Evolutionary conservation across 2,113 vertebrate species (phyloP).

Genomic region (Rhinopomastus cyanomelas): DNA sequence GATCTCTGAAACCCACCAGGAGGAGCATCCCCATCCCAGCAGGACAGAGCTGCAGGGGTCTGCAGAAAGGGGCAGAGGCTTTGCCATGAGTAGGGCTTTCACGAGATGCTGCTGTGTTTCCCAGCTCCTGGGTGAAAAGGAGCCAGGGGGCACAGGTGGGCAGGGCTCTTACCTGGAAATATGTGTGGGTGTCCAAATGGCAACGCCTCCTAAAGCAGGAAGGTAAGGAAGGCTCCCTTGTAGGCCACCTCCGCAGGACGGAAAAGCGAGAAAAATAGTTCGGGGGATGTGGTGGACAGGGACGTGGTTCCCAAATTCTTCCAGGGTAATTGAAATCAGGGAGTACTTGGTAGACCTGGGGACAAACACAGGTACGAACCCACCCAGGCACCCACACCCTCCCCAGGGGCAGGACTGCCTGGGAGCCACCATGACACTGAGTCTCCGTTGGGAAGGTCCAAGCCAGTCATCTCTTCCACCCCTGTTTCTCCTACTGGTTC

Average conservation of each 20-base stretch:
- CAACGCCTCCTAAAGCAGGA: accelerated
- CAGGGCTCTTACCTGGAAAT: constrained; percentile 23
- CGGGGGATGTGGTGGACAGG: neutral
- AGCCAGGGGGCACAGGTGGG: accelerated
- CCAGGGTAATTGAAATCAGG: accelerated
- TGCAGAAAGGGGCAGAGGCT: neutral
- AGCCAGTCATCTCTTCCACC: neutral
- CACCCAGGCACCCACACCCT: neutral
- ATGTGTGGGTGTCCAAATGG: neutral
- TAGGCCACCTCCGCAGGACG: accelerated
- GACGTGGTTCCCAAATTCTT: neutral
- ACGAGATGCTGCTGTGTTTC: neutral
- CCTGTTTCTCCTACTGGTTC: too few species aligned
- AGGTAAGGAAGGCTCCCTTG: accelerated
- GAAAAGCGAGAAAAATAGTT: accelerated
- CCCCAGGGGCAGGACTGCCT: neutral
- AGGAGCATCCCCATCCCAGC: neutral
- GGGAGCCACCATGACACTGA: accelerated
- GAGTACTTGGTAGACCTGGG: constrained; percentile 7
- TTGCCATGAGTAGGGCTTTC: neutral
- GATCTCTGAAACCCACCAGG: neutral
- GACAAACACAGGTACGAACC: neutral
- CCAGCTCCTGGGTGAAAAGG: neutral
- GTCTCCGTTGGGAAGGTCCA: accelerated
- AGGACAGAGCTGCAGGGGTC: neutral